Evolutionary conservation across 2,888 invertebrate species (phyloP), one percentile per base, ranked within the genome.

Genomic region (Eilema depressum): DNA sequence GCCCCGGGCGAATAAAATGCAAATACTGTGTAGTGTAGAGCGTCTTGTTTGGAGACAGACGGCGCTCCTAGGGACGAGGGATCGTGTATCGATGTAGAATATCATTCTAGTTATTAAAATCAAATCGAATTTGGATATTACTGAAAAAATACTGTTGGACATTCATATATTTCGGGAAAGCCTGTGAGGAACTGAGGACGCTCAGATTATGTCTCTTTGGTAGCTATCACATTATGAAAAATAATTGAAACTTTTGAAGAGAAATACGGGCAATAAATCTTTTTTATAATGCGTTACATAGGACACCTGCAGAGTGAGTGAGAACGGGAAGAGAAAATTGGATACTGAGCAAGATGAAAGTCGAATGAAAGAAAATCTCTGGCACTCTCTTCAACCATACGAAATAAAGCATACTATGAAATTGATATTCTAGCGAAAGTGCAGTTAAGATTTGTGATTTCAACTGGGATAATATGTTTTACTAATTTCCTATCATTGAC

Each of bases 1-100:
- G 80, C 92, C 90, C 88, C 85, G 86, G 86, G 92, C 90, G 90
- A 90, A 91, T 91, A 91, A 92, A 93, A 94, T 94, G 94, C 94
- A 94, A 94, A 95, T 94, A 91, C 89, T 79, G 85, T 89, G 89
- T 90, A 87, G 88, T 86, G 87, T 86, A 79, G 83, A 81, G 83
- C 83, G 84, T 82, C 88, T 83, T 74, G 74, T 69, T 66, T 62
- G 70, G 73, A 76, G 79, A 83, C 70, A 76, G 84, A 86, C 84
- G 85, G 80, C 83, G 82, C 73, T 71, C 75, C 80, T 86, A 85
- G 85, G 66, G 85, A 75, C 63, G 81, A 70, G 30, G n/a, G 26
- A 20, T 23, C 26, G 1, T 23, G 5, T 47, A 23, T 80, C 82
- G 81, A 79, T 74, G 70, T 28, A 20, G 20, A 53, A n/a, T 53